Evolutionary conservation across 1,140 invertebrate species (phyloP).

Genomic region (Calycopis cecrops): DNA sequence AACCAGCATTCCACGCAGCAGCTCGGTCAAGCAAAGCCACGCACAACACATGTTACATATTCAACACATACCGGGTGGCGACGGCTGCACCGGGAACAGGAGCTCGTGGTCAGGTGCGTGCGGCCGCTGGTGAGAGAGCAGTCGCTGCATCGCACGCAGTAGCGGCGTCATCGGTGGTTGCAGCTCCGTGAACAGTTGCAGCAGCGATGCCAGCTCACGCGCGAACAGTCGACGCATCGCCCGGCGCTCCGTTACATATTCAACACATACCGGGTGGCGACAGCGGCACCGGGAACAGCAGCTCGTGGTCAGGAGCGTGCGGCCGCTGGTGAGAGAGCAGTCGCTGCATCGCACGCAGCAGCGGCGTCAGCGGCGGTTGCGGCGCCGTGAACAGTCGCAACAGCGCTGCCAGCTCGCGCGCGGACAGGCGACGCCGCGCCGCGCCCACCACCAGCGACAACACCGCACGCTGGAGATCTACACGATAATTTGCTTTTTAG

Average conservation of each 20-base stretch:
- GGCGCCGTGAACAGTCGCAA: slow-evolving; percentile 75
- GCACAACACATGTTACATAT: not conserved
- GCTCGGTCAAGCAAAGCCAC: too few species aligned
- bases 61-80: not conserved
- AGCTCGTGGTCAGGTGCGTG: slow-evolving; percentile 76
- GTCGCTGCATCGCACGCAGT: slow-evolving; percentile 70
- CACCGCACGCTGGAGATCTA: slow-evolving; percentile 77
- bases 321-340: slow-evolving; percentile 65
- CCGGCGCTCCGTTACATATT: slow-evolving; percentile 20
- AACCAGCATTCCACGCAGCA: too few species aligned
- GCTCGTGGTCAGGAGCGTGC: slow-evolving; percentile 75
- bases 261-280: not conserved
- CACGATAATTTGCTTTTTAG: not conserved
- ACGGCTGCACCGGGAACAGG: slow-evolving; percentile 66
- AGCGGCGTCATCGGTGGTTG: slow-evolving; percentile 73
- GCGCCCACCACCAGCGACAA: slow-evolving; percentile 77
- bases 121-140: slow-evolving; percentile 70
- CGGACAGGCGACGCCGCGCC: slow-evolving; percentile 74
- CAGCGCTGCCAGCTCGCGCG: slow-evolving; percentile 74
- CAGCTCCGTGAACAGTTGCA: slow-evolving; percentile 75
- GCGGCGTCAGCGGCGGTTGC: slow-evolving; percentile 68
- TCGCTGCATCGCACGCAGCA: slow-evolving; percentile 73
- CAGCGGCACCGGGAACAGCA: slow-evolving; percentile 73
- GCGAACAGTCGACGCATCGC: too few species aligned
- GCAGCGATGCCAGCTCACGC: slow-evolving; percentile 1